A percentile compares a stretch with the other conserved stretches of the same genome.
Evolutionary conservation across 2,888 invertebrate species (phyloP).

Genomic region (Drosophila sordidula): DNA sequence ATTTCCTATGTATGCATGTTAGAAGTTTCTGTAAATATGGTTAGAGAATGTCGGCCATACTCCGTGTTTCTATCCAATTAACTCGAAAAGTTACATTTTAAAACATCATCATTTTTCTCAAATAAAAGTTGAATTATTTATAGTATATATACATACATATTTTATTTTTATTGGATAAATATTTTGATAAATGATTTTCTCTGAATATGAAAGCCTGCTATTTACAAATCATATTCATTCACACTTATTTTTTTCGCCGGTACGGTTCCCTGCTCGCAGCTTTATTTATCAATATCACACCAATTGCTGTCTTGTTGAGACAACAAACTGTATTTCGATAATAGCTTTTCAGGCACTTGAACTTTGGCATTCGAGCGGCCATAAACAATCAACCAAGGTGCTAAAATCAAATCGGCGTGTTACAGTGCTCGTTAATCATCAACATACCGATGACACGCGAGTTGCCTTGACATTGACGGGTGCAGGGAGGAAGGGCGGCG

Average conservation of each 20-base stretch:
- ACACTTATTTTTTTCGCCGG: too few relatives aligned
- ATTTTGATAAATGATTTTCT: neutral
- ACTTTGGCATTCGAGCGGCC: slow-evolving; percentile 12
- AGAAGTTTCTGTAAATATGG: too few relatives aligned
- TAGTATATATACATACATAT: too few relatives aligned
- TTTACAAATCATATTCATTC: too few relatives aligned
- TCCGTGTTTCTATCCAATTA: neutral
- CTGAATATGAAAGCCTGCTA: too few relatives aligned
- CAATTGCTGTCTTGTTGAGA: slow-evolving; percentile 6
- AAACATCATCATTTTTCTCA: too few relatives aligned
- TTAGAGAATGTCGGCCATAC: too few relatives aligned
- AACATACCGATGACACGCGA: slow-evolving; percentile 20
- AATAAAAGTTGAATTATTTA: too few relatives aligned
- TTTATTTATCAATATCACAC: neutral
- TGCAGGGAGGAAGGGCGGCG: neutral
- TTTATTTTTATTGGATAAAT: neutral
- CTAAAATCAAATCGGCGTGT: slow-evolving; percentile 4
- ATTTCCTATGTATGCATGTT: too few relatives aligned
- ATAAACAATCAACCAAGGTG: slow-evolving; percentile 18
- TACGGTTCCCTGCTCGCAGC: neutral
- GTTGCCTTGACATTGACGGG: slow-evolving; percentile 40
- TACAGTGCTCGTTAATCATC: slow-evolving; percentile 21
- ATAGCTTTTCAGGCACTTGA: slow-evolving; percentile 26
- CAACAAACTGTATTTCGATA: slow-evolving; percentile 7
- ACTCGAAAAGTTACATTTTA: neutral